These are phyloP conservation scores for Ophonus ardosiacus DNA, from an alignment of 2,888 invertebrate species.

Conservation along the genomic window DNA sequence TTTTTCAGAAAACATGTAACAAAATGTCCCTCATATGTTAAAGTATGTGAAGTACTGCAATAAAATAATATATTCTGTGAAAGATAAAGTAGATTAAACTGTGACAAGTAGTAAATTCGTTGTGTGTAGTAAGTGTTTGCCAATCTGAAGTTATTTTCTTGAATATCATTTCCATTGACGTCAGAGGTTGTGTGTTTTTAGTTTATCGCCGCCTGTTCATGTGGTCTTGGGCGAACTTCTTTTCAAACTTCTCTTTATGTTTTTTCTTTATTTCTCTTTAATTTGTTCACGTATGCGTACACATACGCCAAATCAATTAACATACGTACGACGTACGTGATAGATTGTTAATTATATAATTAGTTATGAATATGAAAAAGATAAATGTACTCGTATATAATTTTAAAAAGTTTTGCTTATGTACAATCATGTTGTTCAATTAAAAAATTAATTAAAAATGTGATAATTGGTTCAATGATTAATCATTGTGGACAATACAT, in stretches of 20 bases:
- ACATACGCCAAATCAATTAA: too few relatives aligned
- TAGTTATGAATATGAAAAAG: background rate
- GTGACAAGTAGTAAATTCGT: background rate
- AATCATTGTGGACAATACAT: too few relatives aligned
- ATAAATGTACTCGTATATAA: too few relatives aligned
- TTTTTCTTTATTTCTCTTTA: background rate
- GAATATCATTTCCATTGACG: constrained; percentile 54
- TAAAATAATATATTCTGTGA: background rate
- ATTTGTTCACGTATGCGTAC: background rate
- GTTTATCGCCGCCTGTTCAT: constrained; percentile 26
- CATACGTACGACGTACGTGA: too few relatives aligned
- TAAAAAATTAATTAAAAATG: too few relatives aligned
- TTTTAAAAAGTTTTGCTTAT: too few relatives aligned
- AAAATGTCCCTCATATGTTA: background rate
- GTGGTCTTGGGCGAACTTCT: background rate
- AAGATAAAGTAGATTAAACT: background rate
- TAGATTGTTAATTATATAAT: background rate
- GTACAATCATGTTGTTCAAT: too few relatives aligned
- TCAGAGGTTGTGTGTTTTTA: constrained; percentile 41
- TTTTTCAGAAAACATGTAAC: background rate
- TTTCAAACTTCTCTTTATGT: background rate
- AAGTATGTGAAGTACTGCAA: background rate
- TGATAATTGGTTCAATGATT: too few relatives aligned
- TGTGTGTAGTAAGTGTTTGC: constrained; percentile 8
- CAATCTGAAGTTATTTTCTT: constrained; percentile 44